Evolutionary conservation across 2,113 vertebrate genomes (phyloP).

Genomic region (Mungos mungo): DNA sequence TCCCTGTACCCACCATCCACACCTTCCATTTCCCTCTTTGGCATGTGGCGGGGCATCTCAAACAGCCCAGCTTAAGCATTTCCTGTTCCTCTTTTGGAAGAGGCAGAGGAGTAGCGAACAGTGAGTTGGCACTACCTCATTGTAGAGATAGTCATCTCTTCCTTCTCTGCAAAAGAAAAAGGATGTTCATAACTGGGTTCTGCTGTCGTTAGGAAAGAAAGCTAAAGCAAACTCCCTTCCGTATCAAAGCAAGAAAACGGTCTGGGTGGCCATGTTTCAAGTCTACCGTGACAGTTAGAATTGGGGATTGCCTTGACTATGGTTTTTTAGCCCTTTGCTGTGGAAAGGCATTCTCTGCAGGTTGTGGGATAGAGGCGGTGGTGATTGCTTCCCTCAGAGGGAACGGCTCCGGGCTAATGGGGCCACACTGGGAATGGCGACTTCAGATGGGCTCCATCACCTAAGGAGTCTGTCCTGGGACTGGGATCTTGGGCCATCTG

Average conservation of each 20-base stretch:
- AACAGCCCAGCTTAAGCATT: slow-evolving; percentile 33
- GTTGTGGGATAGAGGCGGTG: accelerated
- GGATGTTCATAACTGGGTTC: neutral
- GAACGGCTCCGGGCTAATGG: neutral
- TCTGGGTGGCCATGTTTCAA: neutral
- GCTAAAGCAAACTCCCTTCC: neutral
- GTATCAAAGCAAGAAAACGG: neutral
- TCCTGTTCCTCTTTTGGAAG: slow-evolving; percentile 68
- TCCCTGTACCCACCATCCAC: too few relatives aligned
- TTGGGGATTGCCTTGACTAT: neutral
- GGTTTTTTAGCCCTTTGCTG: neutral
- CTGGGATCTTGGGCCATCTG: neutral
- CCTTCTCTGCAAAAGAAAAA: neutral
- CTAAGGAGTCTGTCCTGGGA: neutral
- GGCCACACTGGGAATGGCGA: neutral
- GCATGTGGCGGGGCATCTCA: slow-evolving; percentile 30
- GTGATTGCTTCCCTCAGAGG: neutral
- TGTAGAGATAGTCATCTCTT: slow-evolving; percentile 45
- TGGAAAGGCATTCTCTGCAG: neutral
- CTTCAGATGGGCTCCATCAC: neutral
- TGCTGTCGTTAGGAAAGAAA: neutral
- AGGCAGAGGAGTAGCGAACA: slow-evolving; percentile 18
- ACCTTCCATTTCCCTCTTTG: neutral
- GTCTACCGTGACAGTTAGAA: accelerated
- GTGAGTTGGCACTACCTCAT: slow-evolving; percentile 2